A percentile compares a stretch with the other conserved stretches of the same genome.
phyloP scores from a whole-genome alignment of 2,888 invertebrate species.

The Sericinus montela region DNA sequence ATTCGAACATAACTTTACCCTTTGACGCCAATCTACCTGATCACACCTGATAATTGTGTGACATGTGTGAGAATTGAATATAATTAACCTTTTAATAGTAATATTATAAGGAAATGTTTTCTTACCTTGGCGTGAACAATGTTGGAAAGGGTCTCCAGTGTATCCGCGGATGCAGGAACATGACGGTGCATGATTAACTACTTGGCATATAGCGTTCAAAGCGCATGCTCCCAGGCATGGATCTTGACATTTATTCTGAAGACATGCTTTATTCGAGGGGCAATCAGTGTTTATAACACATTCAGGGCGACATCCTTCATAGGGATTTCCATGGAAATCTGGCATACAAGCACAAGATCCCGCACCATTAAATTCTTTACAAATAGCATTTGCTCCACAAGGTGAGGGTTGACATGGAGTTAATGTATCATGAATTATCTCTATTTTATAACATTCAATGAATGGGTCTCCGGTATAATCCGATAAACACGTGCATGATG shows the following conservation, averaged over 20 bases:
- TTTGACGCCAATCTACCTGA: no score
- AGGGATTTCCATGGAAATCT: slow-evolving; percentile 87
- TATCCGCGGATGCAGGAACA: slow-evolving; percentile 84
- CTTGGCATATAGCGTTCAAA: slow-evolving; percentile 86
- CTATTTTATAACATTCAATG: slow-evolving; percentile 75
- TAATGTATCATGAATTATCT: slow-evolving; percentile 54
- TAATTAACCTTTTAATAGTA: no score
- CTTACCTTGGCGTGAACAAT: slow-evolving; percentile 81
- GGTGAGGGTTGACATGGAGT: slow-evolving; percentile 82
- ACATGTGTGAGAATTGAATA: no score
- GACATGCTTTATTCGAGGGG: slow-evolving; percentile 83
- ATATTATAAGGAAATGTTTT: slow-evolving; percentile 11
- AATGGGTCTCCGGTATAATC: slow-evolving; percentile 89
- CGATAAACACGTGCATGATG: slow-evolving; percentile 82
- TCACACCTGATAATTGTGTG: no score
- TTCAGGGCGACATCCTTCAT: slow-evolving; percentile 86
- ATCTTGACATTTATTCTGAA: slow-evolving; percentile 85
- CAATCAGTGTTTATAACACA: slow-evolving; percentile 86
- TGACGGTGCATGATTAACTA: slow-evolving; percentile 84
- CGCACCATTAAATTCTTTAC: slow-evolving; percentile 79
- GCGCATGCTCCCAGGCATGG: slow-evolving; percentile 90
- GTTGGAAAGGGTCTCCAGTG: slow-evolving; percentile 86
- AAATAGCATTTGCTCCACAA: slow-evolving; percentile 83
- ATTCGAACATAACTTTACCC: no score
- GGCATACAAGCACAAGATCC: slow-evolving; percentile 85